Conservation (phyloP, 2,888 invertebrate genomes). For the Cheilosia variabilis region DNA sequence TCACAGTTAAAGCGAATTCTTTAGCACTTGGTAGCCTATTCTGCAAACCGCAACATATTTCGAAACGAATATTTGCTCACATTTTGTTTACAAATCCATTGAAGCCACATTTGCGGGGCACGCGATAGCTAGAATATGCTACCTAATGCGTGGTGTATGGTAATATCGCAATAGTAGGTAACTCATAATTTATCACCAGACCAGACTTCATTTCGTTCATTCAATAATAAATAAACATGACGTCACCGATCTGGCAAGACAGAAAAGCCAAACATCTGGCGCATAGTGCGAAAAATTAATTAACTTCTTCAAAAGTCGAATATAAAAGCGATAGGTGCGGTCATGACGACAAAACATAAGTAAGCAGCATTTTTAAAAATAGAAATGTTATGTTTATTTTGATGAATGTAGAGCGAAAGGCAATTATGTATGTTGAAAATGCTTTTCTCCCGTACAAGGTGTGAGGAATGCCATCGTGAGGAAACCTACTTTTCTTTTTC, state of each 20-base stretch:
- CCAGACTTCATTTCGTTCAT: constrained; percentile 41
- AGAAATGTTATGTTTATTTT: constrained; percentile 61
- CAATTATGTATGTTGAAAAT: constrained; percentile 41
- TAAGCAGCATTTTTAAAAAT: constrained; percentile 59
- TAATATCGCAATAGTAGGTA: constrained; percentile 21
- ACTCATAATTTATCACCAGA: not conserved
- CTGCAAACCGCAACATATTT: constrained; percentile 5
- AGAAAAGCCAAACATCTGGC: constrained; percentile 68
- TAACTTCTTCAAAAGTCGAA: constrained; percentile 10
- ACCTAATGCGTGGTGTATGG: constrained; percentile 15
- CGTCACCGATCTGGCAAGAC: constrained; percentile 47
- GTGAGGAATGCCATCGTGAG: constrained; percentile 45
- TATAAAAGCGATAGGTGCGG: constrained; percentile 29
- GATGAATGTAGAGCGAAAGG: constrained; percentile 26
- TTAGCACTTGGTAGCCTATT: constrained; percentile 11
- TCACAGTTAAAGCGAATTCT: constrained; percentile 38
- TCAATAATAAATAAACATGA: constrained; percentile 60
- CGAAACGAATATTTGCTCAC: not conserved
- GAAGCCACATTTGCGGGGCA: constrained; percentile 20
- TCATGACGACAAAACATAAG: constrained; percentile 47
- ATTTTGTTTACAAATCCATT: constrained; percentile 35
- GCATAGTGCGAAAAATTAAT: constrained; percentile 24
- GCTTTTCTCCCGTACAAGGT: constrained; percentile 54
- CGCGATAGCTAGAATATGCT: constrained; percentile 30
- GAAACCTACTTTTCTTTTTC: constrained; percentile 40